Evolutionary conservation across 2,888 invertebrate genomes (phyloP).

Genomic region (Andricus curvator): DNA sequence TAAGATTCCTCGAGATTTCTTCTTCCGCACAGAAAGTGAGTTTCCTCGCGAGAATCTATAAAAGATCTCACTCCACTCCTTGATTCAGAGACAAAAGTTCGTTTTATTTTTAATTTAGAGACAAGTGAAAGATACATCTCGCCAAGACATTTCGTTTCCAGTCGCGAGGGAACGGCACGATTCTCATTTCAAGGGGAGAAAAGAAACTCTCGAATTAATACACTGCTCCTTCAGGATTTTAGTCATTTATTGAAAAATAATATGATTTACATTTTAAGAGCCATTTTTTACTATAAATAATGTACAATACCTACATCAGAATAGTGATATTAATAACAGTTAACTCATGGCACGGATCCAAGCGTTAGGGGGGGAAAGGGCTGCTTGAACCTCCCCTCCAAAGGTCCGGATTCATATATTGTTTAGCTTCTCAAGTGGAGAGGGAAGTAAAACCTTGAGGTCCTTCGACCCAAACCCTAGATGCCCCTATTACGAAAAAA

Average conservation of each 20-base stretch:
- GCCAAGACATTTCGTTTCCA: background rate
- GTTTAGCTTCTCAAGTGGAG: too few relatives aligned
- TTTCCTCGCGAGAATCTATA: background rate
- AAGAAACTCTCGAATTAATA: background rate
- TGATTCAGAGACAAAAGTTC: background rate
- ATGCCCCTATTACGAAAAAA: too few relatives aligned
- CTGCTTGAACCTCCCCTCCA: too few relatives aligned
- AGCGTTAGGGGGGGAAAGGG: too few relatives aligned
- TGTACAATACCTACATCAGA: background rate
- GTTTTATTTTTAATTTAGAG: background rate
- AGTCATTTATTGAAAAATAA: background rate
- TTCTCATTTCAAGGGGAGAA: constrained; percentile 4
- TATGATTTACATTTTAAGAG: background rate
- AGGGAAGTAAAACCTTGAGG: too few relatives aligned
- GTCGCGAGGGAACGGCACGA: background rate
- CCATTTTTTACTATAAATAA: background rate
- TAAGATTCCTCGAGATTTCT: background rate
- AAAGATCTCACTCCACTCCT: background rate
- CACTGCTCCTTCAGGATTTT: background rate
- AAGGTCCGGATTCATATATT: too few relatives aligned
- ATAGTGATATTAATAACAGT: background rate
- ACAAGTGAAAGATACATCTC: background rate
- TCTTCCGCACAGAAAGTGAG: background rate
- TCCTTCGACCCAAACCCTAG: too few relatives aligned
- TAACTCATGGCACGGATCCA: too few relatives aligned